Base-by-base conservation (phyloP, 2,797 vertebrate species). In the Octomys mimax region DNA sequence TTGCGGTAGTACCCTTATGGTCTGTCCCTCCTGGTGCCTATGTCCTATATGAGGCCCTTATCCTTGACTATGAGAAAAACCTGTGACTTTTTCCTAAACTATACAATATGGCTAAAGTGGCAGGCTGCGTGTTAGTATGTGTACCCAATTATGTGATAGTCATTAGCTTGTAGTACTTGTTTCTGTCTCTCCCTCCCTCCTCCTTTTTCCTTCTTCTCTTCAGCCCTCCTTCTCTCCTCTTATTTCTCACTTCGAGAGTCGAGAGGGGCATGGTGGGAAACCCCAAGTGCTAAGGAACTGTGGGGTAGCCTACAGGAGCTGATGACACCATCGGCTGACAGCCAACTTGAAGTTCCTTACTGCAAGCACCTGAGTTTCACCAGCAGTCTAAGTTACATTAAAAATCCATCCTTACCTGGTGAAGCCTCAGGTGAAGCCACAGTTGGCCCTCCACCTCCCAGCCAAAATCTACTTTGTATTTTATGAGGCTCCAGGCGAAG, bases 361-460 rank as follows among this genome's bases (percentile, higher is more conserved):
- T 81, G 39, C 46, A 77, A 75, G 28, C 36, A 62, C 39, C 7
- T 78, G 71, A 95, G 92, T 92, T 87, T 70, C 89, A 57, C 86
- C 91, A 92, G 70, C 19, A 49, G 87, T 52, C 31, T 88, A 86
- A 71, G 14, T 46, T 61, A 95, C 26, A 28, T 88, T 83, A 83
- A 49, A 92, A 46, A 46, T 78, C 31, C 57, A 88, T 36, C 33
- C 46, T 81, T 80, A 89, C 46, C 7, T 61, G 59, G 19, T 64
- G 46, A 57, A 54, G 22, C 49, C 66, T 82, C 89, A 26, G 75
- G 26, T 83, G 68, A 97, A 86, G 87, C 64, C 84, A 89, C 21
- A 83, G 49, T 57, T 68, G 77, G 22, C 10, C 3, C 19, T 71
- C n/a, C 11, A 52, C 64, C n/a, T 4, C 36, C 61, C 54, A 85